phyloP scores from a whole-genome alignment of 2,113 vertebrate species.

The Halichoeres trimaculatus region DNA sequence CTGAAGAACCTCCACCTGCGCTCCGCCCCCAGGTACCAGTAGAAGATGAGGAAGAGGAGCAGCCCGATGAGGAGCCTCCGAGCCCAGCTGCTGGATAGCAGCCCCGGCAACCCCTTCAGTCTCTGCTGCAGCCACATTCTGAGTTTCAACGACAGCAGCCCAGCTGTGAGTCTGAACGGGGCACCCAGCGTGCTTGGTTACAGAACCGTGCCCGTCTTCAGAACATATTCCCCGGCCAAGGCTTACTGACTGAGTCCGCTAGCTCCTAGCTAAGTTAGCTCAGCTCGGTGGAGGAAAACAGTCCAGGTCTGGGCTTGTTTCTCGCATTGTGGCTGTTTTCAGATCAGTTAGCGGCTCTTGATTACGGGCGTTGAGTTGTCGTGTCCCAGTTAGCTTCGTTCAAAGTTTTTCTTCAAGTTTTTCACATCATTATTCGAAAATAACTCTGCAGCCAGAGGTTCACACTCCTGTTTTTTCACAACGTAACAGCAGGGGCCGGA shows the following conservation, averaged over 20 bases:
- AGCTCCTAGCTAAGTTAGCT: conserved; percentile 27
- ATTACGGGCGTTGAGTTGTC: rapidly evolving
- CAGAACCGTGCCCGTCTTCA: rapidly evolving
- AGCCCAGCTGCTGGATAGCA: conserved; percentile 95
- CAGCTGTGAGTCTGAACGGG: neutral
- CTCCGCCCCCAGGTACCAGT: conserved; percentile 89
- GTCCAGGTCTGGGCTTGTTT: neutral
- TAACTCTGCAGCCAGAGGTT: neutral
- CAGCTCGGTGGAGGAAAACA: conserved; percentile 17
- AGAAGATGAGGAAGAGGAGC: conserved; percentile 87
- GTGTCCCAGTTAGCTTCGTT: rapidly evolving
- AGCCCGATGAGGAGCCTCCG: conserved; percentile 87
- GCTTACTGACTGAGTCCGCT: neutral
- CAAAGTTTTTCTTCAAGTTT: neutral
- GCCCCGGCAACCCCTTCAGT: conserved; percentile 93
- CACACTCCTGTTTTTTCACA: conserved; percentile 46
- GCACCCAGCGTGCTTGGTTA: neutral
- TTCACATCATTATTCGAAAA: neutral
- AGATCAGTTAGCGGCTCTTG: neutral
- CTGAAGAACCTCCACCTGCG: conserved; percentile 79
- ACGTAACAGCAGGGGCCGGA: neutral
- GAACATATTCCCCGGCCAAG: neutral
- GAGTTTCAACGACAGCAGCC: neutral
- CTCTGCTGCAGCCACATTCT: conserved; percentile 93
- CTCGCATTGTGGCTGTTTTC: conserved; percentile 24